Evolutionary conservation across 2,888 invertebrate genomes (phyloP), one percentile per base, ranked within the genome.

Genomic region (Beris morrisii): DNA sequence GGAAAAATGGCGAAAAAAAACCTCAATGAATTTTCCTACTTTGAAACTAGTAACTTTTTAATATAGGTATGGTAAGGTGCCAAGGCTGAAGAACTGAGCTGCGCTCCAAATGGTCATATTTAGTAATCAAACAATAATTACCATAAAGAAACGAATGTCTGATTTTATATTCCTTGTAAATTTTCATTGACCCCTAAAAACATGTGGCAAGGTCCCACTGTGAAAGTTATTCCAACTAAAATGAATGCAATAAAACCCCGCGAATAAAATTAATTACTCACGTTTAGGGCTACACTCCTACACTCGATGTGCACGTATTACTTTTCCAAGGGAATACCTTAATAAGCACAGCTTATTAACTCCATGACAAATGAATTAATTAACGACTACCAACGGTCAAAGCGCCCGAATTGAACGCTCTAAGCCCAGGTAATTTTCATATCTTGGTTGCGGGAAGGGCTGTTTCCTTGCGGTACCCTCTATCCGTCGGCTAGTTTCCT

Each of bases 281-380:
- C 64, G 53, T 54, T 64, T 64, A 54, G 30, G 45, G 30, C 30
- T 54, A 15, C 15, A 4, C 22, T 43, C 53, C n/a, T 64, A 32
- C 44, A 12, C 44, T 31, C 46, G 48, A 48, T 59, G 30, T 32
- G 58, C 48, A 11, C 48, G 43, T 59, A 31, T 59, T 28, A 48
- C 28, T n/a, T 48, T 48, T 32, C 44, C 61, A 30, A 38, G 15
- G 38, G 50, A 38, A 61, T 52, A 61, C 50, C 61, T 61, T 61
- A 61, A 61, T 61, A 61, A 65, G 48, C 13, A 32, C 32, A 65
- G 48, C 65, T 64, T 65, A 65, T 65, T 56, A 65, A 30, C 65
- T 65, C 65, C 65, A 45, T 56, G 56, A 65, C 55, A 65, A 65
- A 65, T 65, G 56, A 65, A 65, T 65, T 65, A 55, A 65, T 56